Conservation (phyloP, 2,113 vertebrate species). For the Rhynchomys soricoides region DNA sequence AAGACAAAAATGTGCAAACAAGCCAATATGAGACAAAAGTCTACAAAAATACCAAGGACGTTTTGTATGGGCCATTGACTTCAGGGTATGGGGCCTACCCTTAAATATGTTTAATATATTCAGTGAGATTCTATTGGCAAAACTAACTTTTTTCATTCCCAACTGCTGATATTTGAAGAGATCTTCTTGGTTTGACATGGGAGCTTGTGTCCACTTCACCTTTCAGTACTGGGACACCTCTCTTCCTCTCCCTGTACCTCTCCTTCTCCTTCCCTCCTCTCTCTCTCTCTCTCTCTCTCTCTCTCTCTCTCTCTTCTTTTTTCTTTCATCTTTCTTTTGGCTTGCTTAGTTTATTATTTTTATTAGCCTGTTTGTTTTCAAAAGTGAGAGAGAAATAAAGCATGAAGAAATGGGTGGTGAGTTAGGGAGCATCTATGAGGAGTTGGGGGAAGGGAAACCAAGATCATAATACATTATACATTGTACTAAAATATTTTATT, state of each 20-base stretch:
- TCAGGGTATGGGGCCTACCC: neutral
- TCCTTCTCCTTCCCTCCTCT: too few species aligned
- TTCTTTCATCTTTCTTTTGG: neutral
- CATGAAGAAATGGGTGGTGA: neutral
- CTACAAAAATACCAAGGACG: neutral
- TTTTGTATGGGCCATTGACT: neutral
- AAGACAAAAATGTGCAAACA: neutral
- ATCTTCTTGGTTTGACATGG: neutral
- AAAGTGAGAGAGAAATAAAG: neutral
- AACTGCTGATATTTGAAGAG: neutral
- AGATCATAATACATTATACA: neutral
- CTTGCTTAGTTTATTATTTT: neutral
- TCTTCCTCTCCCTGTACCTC: neutral
- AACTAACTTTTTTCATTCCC: neutral
- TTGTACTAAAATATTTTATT: neutral
- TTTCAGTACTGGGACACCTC: neutral
- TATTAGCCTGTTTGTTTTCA: neutral
- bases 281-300: neutral
- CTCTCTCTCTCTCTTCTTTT: neutral
- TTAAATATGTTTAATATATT: neutral
- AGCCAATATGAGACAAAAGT: neutral
- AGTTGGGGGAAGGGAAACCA: neutral
- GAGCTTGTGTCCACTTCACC: neutral
- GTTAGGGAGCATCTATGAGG: neutral
- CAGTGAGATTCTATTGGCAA: too few species aligned